A percentile compares a stretch with the other conserved stretches of the same genome.
Evolutionary conservation across 2,797 vertebrate genomes (phyloP).

Genomic region (Gallinago stenura): DNA sequence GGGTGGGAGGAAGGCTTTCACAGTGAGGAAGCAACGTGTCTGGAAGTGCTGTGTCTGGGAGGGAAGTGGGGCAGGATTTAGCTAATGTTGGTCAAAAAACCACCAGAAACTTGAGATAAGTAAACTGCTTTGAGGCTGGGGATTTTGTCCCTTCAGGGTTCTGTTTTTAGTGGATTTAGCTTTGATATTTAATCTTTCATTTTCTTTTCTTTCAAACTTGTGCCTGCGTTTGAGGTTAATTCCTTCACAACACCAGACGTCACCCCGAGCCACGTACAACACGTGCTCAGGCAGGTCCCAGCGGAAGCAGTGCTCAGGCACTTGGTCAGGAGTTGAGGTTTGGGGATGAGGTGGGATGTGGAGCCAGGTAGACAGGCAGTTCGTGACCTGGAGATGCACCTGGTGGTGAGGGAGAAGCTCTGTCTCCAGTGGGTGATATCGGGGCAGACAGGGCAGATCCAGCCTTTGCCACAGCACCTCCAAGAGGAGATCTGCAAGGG

Average conservation of each 20-base stretch:
- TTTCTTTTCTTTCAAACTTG: background rate
- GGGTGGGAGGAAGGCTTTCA: background rate
- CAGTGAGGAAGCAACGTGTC: background rate
- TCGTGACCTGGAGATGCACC: background rate
- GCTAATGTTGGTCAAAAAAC: background rate
- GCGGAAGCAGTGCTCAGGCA: accelerated
- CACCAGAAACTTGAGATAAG: background rate
- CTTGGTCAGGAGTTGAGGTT: accelerated
- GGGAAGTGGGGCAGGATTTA: background rate
- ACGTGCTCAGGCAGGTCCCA: background rate
- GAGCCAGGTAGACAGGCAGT: accelerated
- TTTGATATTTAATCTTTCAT: slow-evolving; percentile 3
- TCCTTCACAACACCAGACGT: background rate
- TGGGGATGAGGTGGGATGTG: background rate
- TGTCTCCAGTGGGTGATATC: background rate
- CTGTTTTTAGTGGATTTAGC: background rate
- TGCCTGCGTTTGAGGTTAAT: background rate
- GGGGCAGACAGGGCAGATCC: background rate
- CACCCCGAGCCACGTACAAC: accelerated
- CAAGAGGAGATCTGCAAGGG: background rate
- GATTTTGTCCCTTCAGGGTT: background rate
- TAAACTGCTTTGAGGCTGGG: background rate
- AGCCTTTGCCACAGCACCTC: accelerated
- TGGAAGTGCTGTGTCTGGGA: background rate
- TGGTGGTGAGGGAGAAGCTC: background rate